Base-by-base conservation (phyloP, 2,113 vertebrate species). In the Prolemur simus region DNA sequence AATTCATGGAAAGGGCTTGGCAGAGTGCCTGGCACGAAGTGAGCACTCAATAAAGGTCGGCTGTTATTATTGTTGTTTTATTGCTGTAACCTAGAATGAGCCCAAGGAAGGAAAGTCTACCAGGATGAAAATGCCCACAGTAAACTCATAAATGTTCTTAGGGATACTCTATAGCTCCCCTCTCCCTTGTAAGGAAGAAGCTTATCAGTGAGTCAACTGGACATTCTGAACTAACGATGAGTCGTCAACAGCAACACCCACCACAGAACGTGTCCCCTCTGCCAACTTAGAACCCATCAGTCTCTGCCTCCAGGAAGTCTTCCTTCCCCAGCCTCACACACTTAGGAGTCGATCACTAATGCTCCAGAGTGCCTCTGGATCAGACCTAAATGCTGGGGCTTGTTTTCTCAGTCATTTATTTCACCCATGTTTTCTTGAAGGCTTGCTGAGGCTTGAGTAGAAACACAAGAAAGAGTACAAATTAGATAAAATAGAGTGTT, bases 401-500 rank as follows among this genome's bases (percentile, higher is more conserved):
- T 83, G 21, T 52, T 76, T 89, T 49, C 18, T 49, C n/a, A 47
- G 27, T 64, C 54, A 76, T 85, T 97, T 76, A 81, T 64, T 78
- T 95, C 49, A 66, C 17, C 18, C 32, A 42, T 32, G 15, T 21
- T 91, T 97, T 93, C 56, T 64, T 15, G 7, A 89, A 68, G 42
- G 20, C 78, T 82, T 92, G 37, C 52, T 18, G 42, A 89, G 21
- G 32, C 49, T 80, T 69, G 34, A 45, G 20, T 56, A 89, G 87
- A 71, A 93, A 87, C n/a, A 73, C 0, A 77, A 80, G 27, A 56
- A 89, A 87, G 58, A 54, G 34, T 32, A 91, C n/a, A 80, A 95
- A 83, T 58, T 37, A 80, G 37, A 94, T 91, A 86, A 94, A 97
- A 47, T 84, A 54, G 0, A 83, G 17, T 66, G 32, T 49, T 73